Base-by-base conservation (phyloP, 2,113 vertebrate species). In the Sylvietta virens region DNA sequence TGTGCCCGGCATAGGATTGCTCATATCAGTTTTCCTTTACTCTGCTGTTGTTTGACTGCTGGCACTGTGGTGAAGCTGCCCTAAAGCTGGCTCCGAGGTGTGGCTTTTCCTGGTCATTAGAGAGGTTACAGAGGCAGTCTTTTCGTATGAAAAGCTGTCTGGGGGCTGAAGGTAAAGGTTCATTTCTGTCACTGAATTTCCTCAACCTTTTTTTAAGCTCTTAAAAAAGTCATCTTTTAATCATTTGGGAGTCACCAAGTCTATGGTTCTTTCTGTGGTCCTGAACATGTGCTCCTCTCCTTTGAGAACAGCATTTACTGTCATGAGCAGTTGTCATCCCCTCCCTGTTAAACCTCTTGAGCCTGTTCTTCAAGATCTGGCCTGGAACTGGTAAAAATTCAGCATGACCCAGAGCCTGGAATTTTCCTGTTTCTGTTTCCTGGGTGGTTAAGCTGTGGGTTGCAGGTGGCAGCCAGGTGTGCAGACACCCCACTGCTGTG, bases 331-430 rank as follows among this genome's bases (percentile, higher is more conserved):
- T 40, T 61, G 31, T 58, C 44, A 60, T 23, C 23, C 15, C 8
- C 18, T 62, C n/a, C 65, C 16, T 7, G 1, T 37, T 51, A 45
- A 65, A 6, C 6, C 65, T 8, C 27, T 56, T 15, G 35, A 73
- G 12, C 27, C 10, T 78, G 1, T 61, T 78, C 42, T 65, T 56
- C 60, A 78, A 30, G 27, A 37, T 33, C n/a, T 70, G 48, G 12
- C 40, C 60, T 61, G 51, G 66, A 66, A 66, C 19, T 4, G 11
- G 39, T 35, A n/a, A 82, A 44, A 66, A 40, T 23, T 31, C 37
- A 69, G 45, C 26, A 4, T n/a, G 40, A 33, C 11, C 3, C 0
- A 1, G 82, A 85, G 20, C 15, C 31, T 53, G 19, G 21, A 3
- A 11, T 37, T 60, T 44, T 26, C 26, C 26, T 50, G 15, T 24